These are phyloP conservation scores for Strigamia maritima DNA, from an alignment of 2,888 invertebrate species.

Conservation along the genomic window DNA sequence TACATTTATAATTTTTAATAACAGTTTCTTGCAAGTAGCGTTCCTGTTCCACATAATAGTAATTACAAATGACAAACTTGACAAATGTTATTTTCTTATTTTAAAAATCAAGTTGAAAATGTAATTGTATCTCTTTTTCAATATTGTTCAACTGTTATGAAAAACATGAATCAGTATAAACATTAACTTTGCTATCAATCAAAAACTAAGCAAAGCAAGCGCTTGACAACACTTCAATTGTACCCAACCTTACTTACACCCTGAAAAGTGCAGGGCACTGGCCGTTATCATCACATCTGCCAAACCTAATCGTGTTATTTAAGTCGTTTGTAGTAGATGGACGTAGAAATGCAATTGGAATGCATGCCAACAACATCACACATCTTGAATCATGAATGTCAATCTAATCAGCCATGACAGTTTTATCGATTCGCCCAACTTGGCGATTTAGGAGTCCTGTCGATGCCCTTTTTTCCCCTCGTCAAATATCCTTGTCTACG, in stretches of 20 bases:
- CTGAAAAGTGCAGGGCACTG: background rate
- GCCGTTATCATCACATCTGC: conserved; percentile 25
- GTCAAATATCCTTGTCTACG: conserved; percentile 30
- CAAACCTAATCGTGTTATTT: conserved; percentile 31
- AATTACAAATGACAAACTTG: background rate
- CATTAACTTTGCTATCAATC: background rate
- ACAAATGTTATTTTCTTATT: no score
- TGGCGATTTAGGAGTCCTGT: conserved; percentile 16
- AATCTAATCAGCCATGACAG: conserved; percentile 25
- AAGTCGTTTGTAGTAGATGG: conserved; percentile 29
- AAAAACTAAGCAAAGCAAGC: conserved; percentile 16
- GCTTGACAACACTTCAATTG: conserved; percentile 23
- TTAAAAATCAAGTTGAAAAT: background rate
- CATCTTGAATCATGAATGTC: conserved; percentile 27
- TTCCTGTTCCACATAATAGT: background rate
- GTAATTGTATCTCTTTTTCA: background rate
- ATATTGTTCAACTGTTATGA: background rate
- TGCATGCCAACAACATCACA: conserved; percentile 34
- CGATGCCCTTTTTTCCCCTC: conserved; percentile 28
- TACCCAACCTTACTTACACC: conserved; percentile 4
- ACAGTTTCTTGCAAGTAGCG: background rate
- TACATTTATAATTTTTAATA: background rate
- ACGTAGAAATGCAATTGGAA: conserved; percentile 34
- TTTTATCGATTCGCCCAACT: conserved; percentile 21
- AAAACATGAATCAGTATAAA: background rate